These are phyloP conservation scores for Mesorhabditis sp. DNA, from an alignment of 2,888 invertebrate species.

Conservation along the genomic window DNA sequence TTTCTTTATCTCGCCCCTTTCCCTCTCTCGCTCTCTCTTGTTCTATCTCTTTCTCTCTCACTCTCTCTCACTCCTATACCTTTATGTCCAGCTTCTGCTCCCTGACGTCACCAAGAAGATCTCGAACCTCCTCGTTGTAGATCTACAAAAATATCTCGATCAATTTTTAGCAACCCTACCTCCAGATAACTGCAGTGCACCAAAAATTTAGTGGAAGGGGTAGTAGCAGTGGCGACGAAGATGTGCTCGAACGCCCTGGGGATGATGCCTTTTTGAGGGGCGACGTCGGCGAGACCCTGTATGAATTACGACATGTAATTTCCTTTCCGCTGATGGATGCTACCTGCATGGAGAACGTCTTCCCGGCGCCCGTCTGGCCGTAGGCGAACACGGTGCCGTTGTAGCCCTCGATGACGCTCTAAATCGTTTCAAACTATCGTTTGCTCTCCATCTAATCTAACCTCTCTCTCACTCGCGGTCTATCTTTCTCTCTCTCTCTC, in stretches of 20 bases:
- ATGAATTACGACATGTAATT: background rate
- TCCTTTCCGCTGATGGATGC: background rate
- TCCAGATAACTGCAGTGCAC: conserved; percentile 78
- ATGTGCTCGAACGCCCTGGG: conserved; percentile 76
- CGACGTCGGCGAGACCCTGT: conserved; percentile 57
- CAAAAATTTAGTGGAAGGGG: conserved; percentile 70
- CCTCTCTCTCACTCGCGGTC: background rate
- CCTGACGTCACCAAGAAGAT: conserved; percentile 68
- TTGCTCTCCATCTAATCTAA: background rate
- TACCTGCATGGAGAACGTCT: conserved; percentile 83
- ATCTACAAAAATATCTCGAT: conserved; percentile 61
- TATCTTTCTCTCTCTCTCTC: background rate
- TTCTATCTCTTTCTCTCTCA: background rate
- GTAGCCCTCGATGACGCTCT: conserved; percentile 83
- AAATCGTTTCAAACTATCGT: conserved; percentile 22
- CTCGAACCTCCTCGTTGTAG: conserved; percentile 77
- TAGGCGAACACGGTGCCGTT: conserved; percentile 90
- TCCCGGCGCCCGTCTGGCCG: conserved; percentile 87
- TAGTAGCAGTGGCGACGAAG: conserved; percentile 74
- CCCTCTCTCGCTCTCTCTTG: background rate
- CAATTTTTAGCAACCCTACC: conserved; percentile 34
- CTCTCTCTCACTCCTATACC: conserved; percentile 59
- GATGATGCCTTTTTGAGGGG: conserved; percentile 54
- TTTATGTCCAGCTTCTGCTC: conserved; percentile 69
- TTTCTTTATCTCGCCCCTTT: background rate